Base-by-base conservation (phyloP, 1,140 invertebrate species). In the Drosophila lacteicornis region DNA sequence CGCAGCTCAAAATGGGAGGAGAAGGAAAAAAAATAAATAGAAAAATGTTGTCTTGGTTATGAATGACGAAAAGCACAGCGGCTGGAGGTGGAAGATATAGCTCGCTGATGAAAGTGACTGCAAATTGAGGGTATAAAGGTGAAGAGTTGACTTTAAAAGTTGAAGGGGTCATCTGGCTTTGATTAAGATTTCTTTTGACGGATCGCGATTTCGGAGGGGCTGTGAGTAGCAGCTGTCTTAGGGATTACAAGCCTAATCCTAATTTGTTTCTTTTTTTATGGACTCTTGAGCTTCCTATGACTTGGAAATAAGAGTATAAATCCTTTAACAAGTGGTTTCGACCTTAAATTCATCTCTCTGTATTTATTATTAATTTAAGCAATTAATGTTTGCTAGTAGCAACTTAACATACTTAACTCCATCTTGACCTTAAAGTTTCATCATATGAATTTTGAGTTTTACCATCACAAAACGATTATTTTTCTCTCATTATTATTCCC, bases 121-220 rank as follows among this genome's bases (percentile, higher is more conserved):
- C 67, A 78, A 80, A 80, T 78, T 68, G 74, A 69, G 73, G 73
- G 60, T 67, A 60, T 61, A 73, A 76, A 62, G 82, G 50, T 77
- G 75, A 77, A 77, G 75, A 68, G 63, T 78, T 79, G 78, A 65
- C 77, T 85, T 81, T 81, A 70, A 85, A 70, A 70, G 74, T 68
- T 61, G 40, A 61, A 49, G 56, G 30, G 56, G 42, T 43, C 60
- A 51, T 47, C 45, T 43, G 50, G 36, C 70, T 81, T 62, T 80
- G 78, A 85, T 62, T 67, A 56, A n/a, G 57, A 57, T 55, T 45
- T 76, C 57, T 63, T 74, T 84, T 85, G 78, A 85, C 66, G 59
- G 57, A 80, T 69, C 49, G 59, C 56, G 40, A 71, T 53, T 68
- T 50, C 30, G 40, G n/a, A 22, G 8, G 8, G 43, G 33, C 12